Conservation (phyloP, 2,113 vertebrate genomes). For the Ctenomys sociabilis region DNA sequence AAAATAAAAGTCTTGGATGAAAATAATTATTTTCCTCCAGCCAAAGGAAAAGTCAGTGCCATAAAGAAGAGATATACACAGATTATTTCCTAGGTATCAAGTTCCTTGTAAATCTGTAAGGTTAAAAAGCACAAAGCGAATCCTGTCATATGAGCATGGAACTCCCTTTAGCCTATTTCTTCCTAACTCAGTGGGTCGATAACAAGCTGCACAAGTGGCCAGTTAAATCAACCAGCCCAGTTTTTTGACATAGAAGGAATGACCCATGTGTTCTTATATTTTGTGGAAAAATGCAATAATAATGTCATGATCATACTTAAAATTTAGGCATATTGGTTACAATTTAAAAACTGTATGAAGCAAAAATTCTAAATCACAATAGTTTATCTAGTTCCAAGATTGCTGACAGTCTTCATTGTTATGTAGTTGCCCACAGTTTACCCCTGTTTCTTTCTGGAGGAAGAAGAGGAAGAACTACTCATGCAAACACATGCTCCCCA, state of each 20-base stretch:
- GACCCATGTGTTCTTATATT: background rate
- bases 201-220: background rate
- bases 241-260: background rate
- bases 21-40: background rate
- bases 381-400: background rate
- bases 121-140: background rate
- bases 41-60: background rate
- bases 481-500: background rate
- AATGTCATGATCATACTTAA: background rate
- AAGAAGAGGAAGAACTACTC: background rate
- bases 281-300: background rate
- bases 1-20: background rate
- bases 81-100: background rate
- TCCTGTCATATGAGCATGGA: background rate
- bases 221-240: background rate
- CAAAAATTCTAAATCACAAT: background rate
- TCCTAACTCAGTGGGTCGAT: background rate
- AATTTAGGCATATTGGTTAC: background rate
- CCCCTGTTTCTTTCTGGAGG: background rate
- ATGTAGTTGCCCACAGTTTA: background rate
- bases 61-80: background rate
- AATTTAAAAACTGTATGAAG: background rate
- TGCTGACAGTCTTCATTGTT: background rate
- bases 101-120: background rate
- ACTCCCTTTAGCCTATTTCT: background rate